phyloP scores from a whole-genome alignment of 1,140 invertebrate genomes.

The Dolichoris vasculosae region DNA sequence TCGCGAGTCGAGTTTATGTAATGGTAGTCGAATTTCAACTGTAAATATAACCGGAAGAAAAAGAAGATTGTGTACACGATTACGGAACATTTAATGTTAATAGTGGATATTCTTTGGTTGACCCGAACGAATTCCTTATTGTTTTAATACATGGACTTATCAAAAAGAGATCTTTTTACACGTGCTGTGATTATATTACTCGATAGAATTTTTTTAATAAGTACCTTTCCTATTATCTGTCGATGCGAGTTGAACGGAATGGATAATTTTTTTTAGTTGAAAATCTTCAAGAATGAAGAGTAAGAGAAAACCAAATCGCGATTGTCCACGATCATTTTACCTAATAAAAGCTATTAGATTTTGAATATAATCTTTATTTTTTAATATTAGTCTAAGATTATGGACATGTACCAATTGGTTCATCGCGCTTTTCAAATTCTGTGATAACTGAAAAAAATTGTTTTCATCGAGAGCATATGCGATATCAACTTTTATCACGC shows the following conservation, averaged over 20 bases:
- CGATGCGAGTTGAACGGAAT: neutral
- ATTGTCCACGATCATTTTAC: neutral
- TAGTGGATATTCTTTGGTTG: neutral
- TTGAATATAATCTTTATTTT: neutral
- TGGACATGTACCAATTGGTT: neutral
- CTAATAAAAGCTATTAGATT: neutral
- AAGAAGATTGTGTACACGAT: slow-evolving; percentile 20
- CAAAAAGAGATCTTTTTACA: neutral
- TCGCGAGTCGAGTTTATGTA: neutral
- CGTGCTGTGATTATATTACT: neutral
- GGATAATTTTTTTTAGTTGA: neutral
- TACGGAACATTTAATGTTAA: neutral
- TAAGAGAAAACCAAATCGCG: neutral
- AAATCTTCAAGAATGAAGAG: neutral
- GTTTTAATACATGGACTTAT: neutral
- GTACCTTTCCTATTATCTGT: neutral
- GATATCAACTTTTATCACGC: neutral
- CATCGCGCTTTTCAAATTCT: neutral
- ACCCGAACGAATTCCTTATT: neutral
- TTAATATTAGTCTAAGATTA: neutral
- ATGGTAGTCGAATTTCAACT: slow-evolving; percentile 3
- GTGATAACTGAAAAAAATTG: neutral
- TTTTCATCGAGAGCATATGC: neutral
- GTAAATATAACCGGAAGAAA: slow-evolving; percentile 3
- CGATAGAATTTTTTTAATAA: neutral